Conservation (phyloP, 2,888 invertebrate species). For the Hemistola chrysoprasaria region DNA sequence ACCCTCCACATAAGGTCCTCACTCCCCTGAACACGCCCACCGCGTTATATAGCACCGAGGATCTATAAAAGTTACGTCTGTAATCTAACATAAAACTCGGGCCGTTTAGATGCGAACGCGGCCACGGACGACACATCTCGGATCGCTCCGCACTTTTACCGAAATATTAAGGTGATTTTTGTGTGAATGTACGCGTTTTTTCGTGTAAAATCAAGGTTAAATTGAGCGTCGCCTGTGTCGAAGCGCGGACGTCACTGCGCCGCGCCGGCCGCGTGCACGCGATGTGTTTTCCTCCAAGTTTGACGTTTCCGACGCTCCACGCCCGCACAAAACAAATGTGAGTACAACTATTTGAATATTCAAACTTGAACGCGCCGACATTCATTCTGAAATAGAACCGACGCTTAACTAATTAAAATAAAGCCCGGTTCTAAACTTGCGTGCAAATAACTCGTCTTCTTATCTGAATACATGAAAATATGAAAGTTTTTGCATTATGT, state of each 20-base stretch:
- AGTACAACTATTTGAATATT: constrained; percentile 66
- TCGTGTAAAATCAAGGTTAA: constrained; percentile 60
- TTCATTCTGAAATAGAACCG: constrained; percentile 31
- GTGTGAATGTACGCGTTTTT: constrained; percentile 71
- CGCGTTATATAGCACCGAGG: constrained; percentile 83
- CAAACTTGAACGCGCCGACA: constrained; percentile 34
- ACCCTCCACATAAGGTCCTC: constrained; percentile 57
- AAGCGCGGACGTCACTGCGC: constrained; percentile 57
- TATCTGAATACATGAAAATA: constrained; percentile 18
- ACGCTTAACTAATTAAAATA: constrained; percentile 23
- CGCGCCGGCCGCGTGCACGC: constrained; percentile 56
- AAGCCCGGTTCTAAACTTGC: constrained; percentile 15
- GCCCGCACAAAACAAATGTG: constrained; percentile 56
- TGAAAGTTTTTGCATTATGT: constrained; percentile 17
- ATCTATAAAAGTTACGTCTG: constrained; percentile 83
- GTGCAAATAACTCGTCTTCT: constrained; percentile 24
- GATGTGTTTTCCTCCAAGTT: constrained; percentile 51
- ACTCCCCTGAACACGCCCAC: constrained; percentile 70
- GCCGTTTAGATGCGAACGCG: constrained; percentile 83
- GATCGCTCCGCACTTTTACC: constrained; percentile 81
- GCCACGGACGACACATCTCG: constrained; percentile 82
- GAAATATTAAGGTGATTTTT: constrained; percentile 75
- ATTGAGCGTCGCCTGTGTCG: constrained; percentile 52
- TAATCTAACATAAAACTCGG: constrained; percentile 83
- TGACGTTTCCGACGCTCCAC: constrained; percentile 51